Base-by-base conservation (phyloP, 1,140 invertebrate species). In the Reticulitermes speratus region DNA sequence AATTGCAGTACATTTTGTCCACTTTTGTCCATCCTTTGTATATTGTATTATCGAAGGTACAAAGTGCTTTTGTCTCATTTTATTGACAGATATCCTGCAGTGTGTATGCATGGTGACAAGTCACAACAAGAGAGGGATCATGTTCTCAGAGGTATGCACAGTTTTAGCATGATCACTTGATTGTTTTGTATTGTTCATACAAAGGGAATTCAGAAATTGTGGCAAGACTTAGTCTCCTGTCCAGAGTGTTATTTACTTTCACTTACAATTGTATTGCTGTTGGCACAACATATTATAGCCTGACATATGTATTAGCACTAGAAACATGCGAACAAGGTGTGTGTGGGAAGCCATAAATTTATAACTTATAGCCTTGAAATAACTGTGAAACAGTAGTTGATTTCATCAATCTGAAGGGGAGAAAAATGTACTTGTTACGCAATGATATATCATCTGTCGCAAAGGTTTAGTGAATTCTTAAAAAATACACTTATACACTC, bases 31-130 rank as follows among this genome's bases (percentile, higher is more conserved):
- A 30, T 16, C 21, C 32, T 38, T 30, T 82, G 9, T 14, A 19
- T 44, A 84, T 84, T 55, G 8, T 21, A 55, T 14, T 55, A 21
- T 21, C 19, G 19, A 55, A 55, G 52, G 8, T 55, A 48, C 19
- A 21, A 21, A 55, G 11, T 19, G 14, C 52, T 55, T 5, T 55
- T 16, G 52, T 55, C 19, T 19, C 52, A 55, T 55, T 55, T 55
- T 55, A 1, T 97, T 87, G 82, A 30, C 84, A 87, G 94, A 7
- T 94, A 93, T 95, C 95, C 95, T 87, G 96, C 96, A 52, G 93
- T 96, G 86, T 95, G 95, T 91, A 97, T 97, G 91, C 96, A 97
- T 91, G 97, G 97, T 89, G 97, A 98, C 89, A 98, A 98, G 91
- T 96, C 96, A 88, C 97, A 98, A 90, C 95, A 95, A 90, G 97